Conservation (phyloP, 2,797 vertebrate genomes). For the Falco novaeseelandiae region DNA sequence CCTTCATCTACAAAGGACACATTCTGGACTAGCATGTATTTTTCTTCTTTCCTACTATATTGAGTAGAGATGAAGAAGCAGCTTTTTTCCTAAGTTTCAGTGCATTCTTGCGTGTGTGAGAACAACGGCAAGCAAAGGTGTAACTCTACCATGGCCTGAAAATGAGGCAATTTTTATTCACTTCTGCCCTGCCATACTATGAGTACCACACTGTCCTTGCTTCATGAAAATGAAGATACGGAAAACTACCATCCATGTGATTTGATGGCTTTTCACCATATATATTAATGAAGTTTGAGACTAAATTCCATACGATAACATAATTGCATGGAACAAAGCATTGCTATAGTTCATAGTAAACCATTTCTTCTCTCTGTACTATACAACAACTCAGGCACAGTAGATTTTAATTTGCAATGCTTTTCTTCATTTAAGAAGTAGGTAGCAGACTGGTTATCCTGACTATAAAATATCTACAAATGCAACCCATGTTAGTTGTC, state of each 20-base stretch:
- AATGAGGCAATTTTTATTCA: background rate
- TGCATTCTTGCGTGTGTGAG: background rate
- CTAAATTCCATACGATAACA: background rate
- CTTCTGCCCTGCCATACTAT: background rate
- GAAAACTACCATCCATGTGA: background rate
- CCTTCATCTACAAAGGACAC: background rate
- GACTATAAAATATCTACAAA: background rate
- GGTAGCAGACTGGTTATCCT: background rate
- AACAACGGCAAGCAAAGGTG: background rate
- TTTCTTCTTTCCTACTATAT: background rate
- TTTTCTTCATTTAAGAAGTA: background rate
- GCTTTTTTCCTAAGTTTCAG: background rate
- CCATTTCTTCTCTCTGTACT: background rate
- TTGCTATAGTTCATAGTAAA: background rate
- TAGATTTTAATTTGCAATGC: background rate
- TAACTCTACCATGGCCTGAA: background rate
- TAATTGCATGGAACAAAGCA: background rate
- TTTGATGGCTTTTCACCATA: background rate
- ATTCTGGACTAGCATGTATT: background rate
- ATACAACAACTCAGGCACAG: background rate
- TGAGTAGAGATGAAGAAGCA: background rate
- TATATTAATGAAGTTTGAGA: background rate
- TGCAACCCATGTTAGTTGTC: background rate
- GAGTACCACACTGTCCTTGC: background rate
- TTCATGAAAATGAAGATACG: background rate